Percentiles rank a stretch among this genome's conserved stretches.
These are phyloP conservation scores for Leptinotarsa juncta DNA, from an alignment of 2,888 invertebrate species.

Conservation along the genomic window DNA sequence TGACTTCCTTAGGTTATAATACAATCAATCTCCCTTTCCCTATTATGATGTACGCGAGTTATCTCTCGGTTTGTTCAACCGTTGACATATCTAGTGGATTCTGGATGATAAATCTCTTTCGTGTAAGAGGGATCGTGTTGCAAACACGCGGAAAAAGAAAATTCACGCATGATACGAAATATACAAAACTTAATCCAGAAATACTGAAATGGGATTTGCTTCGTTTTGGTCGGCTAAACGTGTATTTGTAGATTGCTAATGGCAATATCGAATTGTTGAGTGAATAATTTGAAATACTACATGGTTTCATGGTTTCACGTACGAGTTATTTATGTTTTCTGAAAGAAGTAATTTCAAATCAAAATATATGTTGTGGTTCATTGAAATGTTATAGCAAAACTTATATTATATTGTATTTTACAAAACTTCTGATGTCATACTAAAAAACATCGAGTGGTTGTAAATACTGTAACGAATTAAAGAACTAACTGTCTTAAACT, in stretches of 20 bases:
- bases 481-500: too few species aligned
- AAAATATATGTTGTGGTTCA: too few species aligned
- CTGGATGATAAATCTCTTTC: conserved; percentile 17
- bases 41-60: conserved; percentile 19
- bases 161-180: conserved; percentile 19
- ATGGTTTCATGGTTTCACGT: neutral
- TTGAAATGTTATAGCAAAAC: too few species aligned
- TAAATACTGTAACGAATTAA: too few species aligned
- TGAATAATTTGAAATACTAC: neutral
- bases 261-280: neutral
- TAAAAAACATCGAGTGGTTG: too few species aligned
- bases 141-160: conserved; percentile 21
- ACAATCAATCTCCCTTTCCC: conserved; percentile 20
- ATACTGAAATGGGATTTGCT: conserved; percentile 16
- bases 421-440: too few species aligned
- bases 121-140: conserved; percentile 20
- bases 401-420: too few species aligned
- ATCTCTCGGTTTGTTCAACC: conserved; percentile 17
- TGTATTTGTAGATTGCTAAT: neutral
- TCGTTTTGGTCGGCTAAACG: conserved; percentile 3
- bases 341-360: neutral
- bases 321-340: neutral
- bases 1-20: conserved; percentile 23
- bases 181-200: conserved; percentile 21
- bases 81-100: conserved; percentile 24